A percentile compares a stretch with the other conserved stretches of the same genome.
phyloP scores from a whole-genome alignment of 2,888 invertebrate species.

The Plebejus argus region DNA sequence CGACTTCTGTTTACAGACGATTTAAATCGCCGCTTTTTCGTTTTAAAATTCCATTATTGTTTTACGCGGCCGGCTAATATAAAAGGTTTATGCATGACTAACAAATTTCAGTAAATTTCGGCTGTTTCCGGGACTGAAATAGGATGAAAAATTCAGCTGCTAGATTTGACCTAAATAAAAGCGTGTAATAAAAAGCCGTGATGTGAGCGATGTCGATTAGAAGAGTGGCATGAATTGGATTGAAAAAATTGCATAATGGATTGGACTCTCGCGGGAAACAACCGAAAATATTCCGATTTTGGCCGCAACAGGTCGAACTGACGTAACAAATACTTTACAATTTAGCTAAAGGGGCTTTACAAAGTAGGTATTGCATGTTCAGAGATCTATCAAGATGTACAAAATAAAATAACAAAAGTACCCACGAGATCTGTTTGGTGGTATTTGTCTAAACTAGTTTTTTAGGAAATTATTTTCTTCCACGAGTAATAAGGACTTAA shows the following conservation, averaged over 20 bases:
- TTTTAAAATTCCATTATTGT: conserved; percentile 4
- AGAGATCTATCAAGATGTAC: too few relatives aligned
- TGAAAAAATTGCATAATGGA: conserved; percentile 19
- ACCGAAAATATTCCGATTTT: background rate
- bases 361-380: background rate
- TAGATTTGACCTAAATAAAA: conserved; percentile 22
- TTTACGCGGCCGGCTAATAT: background rate
- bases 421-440: too few relatives aligned
- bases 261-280: conserved; percentile 5
- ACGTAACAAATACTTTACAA: background rate
- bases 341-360: background rate
- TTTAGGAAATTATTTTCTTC: too few relatives aligned
- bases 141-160: conserved; percentile 14
- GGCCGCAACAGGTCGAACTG: background rate
- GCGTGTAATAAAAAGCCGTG: conserved; percentile 19
- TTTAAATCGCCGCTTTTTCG: background rate
- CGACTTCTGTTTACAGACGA: conserved; percentile 19
- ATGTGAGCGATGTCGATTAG: conserved; percentile 18
- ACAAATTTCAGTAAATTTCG: conserved; percentile 2
- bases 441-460: too few relatives aligned
- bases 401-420: too few relatives aligned
- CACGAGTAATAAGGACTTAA: background rate
- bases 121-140: background rate
- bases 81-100: conserved; percentile 13
- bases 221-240: conserved; percentile 22